Base-by-base conservation (phyloP, 2,797 vertebrate species). In the Lacerta agilis region DNA sequence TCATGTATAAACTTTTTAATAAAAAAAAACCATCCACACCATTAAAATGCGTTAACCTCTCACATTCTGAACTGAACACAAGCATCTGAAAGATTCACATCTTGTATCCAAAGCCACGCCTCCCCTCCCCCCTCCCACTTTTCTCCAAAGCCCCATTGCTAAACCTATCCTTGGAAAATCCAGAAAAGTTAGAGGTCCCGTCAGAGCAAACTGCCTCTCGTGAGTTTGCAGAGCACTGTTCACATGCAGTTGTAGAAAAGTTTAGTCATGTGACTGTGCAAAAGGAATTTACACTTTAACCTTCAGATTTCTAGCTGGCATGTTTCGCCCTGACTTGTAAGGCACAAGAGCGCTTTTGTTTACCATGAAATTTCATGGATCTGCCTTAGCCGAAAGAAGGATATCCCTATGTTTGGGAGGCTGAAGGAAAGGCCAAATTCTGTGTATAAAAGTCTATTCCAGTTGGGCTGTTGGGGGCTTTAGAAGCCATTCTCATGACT, bases 241-340 rank as follows among this genome's bases (percentile, higher is more conserved):
- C 43, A n/a, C 23, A 38, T 80, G 58, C n/a, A 55, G 41, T 75
- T 58, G 58, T 43, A 67, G 27, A n/a, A 66, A 38, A 49, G 1
- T 20, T 20, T 66, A 29, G 66, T 85, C 76, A n/a, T 76, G 71
- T 17, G 71, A 69, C 71, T 55, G 45, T 41, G 71, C 43, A 76
- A 89, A 86, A 85, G 83, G 83, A 89, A 89, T 89, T 66, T 89
- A 81, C 78, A 86, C 77, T 82, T 85, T 89, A 86, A 89, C 88
- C 83, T 82, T 86, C 83, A 76, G 79, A 49, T 89, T 55, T 86
- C 11, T 69, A 76, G 78, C 33, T 75, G 79, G 84, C 58, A 25
- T 76, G 43, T 55, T 89, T 77, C 15, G 29, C 71, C 61, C 27
- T 49, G 61, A 41, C 61, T 75, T 7, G n/a, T 81, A 81, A 36